These are phyloP conservation scores for Gallinago jamesoni DNA, from an alignment of 2,113 vertebrate species.

Conservation along the genomic window DNA sequence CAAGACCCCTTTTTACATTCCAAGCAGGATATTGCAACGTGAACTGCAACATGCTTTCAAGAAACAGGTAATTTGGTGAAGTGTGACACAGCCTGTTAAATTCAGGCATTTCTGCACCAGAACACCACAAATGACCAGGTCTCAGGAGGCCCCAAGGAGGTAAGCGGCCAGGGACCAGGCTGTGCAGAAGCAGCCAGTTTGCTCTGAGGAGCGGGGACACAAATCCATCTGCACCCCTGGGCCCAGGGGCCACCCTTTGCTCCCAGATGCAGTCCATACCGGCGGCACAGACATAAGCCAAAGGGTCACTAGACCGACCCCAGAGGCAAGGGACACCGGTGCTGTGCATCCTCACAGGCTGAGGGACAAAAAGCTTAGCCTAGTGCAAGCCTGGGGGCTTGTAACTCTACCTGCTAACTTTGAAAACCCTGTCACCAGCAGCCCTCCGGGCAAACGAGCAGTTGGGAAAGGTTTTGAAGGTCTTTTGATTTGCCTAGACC, in stretches of 20 bases:
- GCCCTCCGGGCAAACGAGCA: neutral
- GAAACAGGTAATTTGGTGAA: neutral
- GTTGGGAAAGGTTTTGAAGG: neutral
- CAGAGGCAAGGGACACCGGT: neutral
- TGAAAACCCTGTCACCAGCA: neutral
- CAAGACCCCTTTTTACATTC: neutral
- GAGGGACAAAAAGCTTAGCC: neutral
- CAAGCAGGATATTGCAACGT: neutral
- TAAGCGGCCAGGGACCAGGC: fast-evolving
- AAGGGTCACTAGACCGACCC: neutral
- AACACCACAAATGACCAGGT: neutral
- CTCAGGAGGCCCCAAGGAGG: neutral
- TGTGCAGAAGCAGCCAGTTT: neutral
- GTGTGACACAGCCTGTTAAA: neutral
- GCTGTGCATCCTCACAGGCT: neutral
- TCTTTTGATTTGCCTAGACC: neutral
- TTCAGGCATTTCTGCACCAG: neutral
- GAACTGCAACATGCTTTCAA: neutral
- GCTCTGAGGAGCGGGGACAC: neutral
- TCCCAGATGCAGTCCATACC: neutral
- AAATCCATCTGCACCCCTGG: fast-evolving
- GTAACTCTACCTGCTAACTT: neutral
- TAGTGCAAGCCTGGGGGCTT: neutral
- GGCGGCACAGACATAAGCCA: neutral
- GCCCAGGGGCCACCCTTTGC: neutral